Conservation (phyloP, 2,797 vertebrate species). For the Rhincodon typus region DNA sequence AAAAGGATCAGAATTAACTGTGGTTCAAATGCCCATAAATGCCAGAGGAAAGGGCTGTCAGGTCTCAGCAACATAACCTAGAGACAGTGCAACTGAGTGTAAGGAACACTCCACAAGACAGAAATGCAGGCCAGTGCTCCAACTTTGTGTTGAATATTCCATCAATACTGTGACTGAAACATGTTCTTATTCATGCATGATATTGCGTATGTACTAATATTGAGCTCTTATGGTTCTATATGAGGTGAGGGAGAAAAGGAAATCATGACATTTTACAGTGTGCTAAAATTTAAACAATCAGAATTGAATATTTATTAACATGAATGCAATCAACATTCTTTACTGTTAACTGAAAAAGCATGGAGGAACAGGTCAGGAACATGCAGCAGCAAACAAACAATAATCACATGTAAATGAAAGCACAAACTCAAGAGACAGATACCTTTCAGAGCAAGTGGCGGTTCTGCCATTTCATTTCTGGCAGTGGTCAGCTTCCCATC, state of each 20-base stretch:
- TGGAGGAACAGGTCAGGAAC: not conserved
- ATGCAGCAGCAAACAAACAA: not conserved
- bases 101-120: not conserved
- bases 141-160: not conserved
- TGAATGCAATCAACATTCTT: not conserved
- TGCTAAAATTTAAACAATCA: not conserved
- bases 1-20: not conserved
- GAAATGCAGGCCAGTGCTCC: not conserved
- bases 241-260: not conserved
- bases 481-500: not conserved
- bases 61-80: not conserved
- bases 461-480: not conserved
- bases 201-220: no score
- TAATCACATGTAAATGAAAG: not conserved
- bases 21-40: not conserved
- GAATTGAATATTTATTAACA: not conserved
- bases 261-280: not conserved
- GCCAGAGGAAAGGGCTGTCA: not conserved
- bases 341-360: not conserved
- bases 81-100: not conserved
- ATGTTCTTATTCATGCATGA: not conserved
- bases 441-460: constrained; percentile 14
- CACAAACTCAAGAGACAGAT: not conserved
- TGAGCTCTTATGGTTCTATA: not conserved
- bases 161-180: not conserved